Base-by-base conservation (phyloP, 2,113 vertebrate genomes). In the Tachysurus vachellii region DNA sequence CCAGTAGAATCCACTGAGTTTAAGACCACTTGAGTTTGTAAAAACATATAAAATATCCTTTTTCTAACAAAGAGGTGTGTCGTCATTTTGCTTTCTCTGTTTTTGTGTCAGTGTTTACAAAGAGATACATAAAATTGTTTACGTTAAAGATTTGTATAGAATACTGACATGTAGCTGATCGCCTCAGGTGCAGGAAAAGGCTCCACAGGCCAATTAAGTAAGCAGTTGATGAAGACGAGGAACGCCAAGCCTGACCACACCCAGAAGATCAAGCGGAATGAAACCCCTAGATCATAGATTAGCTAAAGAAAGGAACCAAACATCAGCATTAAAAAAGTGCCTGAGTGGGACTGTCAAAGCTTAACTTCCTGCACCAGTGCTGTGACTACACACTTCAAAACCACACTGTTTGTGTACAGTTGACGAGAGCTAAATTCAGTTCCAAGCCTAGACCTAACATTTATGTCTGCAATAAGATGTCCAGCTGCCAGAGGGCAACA, bases 121-220 rank as follows among this genome's bases (percentile, higher is more conserved):
- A 31, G 66, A 70, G 13, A 17, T 36, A 16, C n/a, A 68, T 3
- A 68, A 36, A 36, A 36, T 36, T 36, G 1, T 36, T 36, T 36
- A 36, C 36, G 2, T 36, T 36, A 36, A 1, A 36, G 36, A 36
- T 36, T 36, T 64, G 16, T 21, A 44, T 53, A 61, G 50, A 53
- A 59, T 42, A 93, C 96, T 95, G 88, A 97, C 97, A 28, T 95
- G 92, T 96, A 97, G 92, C 89, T 91, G 87, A 93, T 88, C 80
- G 97, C 96, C 88, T 97, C 97, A 0, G 97, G 97, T 1, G 94
- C 93, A 2, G 96, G 96, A 88, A 97, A 97, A 76, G 95, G 91
- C 81, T 97, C 96, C 0, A 59, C 71, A 0, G 97, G 97, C 97
- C 97, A 97, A 89, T 97, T 97, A 77, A 97, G 75, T 61, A 95